These are phyloP conservation scores for Craniophora ligustri DNA, from an alignment of 2,888 invertebrate species.

Conservation along the genomic window DNA sequence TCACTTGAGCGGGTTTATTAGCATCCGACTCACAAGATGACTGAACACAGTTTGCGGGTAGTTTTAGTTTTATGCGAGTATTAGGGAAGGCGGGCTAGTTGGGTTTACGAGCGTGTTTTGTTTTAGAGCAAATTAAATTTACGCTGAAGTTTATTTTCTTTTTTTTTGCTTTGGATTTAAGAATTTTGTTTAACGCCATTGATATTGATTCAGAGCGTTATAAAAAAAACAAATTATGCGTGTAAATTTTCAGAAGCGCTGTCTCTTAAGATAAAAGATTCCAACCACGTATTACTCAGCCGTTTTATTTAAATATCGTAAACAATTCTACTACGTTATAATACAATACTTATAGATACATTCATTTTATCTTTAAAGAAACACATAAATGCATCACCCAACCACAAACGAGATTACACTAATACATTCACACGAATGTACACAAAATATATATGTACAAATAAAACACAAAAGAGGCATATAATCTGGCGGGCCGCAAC, in stretches of 20 bases:
- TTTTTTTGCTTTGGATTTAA: no score
- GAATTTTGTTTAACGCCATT: no score
- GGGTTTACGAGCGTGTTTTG: neutral
- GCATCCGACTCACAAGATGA: constrained; percentile 43
- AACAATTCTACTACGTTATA: no score
- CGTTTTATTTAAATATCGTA: no score
- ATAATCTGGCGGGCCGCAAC: constrained; percentile 64
- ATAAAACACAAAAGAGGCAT: constrained; percentile 62
- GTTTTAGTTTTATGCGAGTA: constrained; percentile 48
- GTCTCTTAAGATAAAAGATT: no score
- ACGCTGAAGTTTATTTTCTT: neutral
- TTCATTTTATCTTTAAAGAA: neutral
- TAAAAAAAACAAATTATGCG: no score
- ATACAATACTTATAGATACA: no score
- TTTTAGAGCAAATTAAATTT: neutral
- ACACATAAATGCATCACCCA: constrained; percentile 14
- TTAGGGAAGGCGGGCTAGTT: constrained; percentile 27
- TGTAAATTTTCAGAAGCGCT: no score
- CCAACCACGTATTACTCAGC: no score
- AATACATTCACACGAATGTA: constrained; percentile 35
- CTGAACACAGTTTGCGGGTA: constrained; percentile 50
- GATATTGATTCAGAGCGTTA: no score
- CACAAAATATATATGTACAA: constrained; percentile 35
- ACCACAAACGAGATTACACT: constrained; percentile 47
- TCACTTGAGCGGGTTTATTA: constrained; percentile 55